Conservation (phyloP, 2,888 invertebrate species). For the Ashinkailepas kermadecensis region DNA sequence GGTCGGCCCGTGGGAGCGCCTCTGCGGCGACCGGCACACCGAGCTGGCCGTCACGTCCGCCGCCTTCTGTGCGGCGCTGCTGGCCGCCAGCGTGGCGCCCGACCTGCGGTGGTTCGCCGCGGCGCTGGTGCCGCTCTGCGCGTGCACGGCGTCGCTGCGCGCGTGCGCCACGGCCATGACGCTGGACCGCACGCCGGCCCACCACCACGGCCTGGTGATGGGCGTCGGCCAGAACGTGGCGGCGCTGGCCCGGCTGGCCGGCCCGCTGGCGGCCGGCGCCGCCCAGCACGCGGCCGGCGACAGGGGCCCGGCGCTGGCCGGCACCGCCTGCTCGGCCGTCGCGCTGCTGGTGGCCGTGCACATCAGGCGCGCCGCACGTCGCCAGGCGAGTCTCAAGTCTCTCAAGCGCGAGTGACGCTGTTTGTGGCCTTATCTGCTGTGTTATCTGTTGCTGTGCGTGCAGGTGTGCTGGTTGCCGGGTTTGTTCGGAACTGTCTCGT, state of each 20-base stretch:
- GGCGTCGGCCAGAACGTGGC: conserved; percentile 42
- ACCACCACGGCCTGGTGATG: conserved; percentile 39
- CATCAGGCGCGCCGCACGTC: not conserved
- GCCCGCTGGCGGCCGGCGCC: conserved; percentile 41
- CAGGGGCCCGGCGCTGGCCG: conserved; percentile 71
- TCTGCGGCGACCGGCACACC: conserved; percentile 36
- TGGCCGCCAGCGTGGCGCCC: conserved; percentile 35
- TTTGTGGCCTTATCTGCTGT: too few relatives aligned
- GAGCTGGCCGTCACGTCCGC: conserved; percentile 37
- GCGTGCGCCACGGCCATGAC: conserved; percentile 39
- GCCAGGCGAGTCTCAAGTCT: too few relatives aligned
- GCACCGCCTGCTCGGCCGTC: conserved; percentile 88
- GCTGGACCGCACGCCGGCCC: conserved; percentile 35
- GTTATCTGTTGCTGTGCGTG: too few relatives aligned
- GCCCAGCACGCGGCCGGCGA: conserved; percentile 61
- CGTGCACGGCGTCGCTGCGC: conserved; percentile 39
- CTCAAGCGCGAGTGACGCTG: too few relatives aligned
- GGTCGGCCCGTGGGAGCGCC: conserved; percentile 37
- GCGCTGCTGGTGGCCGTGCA: conserved; percentile 71
- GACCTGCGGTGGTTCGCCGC: conserved; percentile 36
- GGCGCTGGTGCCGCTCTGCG: conserved; percentile 38
- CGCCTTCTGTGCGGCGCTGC: conserved; percentile 35
- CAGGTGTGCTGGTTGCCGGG: too few relatives aligned
- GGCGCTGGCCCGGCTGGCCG: conserved; percentile 41
- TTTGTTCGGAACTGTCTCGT: too few relatives aligned